These are phyloP conservation scores for Ryuthela nishihirai DNA, from an alignment of 2,888 invertebrate species.

Conservation along the genomic window DNA sequence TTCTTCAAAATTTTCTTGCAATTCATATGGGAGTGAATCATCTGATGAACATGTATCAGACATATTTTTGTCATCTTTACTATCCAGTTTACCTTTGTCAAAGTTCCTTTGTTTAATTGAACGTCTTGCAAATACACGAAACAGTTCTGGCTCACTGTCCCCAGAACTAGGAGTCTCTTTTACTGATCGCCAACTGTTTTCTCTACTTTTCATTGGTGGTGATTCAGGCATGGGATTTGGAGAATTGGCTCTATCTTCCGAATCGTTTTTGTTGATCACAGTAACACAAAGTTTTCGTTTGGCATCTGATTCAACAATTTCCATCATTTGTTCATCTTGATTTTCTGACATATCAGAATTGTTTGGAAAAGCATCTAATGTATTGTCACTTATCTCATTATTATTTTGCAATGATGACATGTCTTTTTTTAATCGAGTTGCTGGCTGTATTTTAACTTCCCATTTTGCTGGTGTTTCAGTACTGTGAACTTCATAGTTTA, in stretches of 20 bases:
- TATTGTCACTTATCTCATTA: background rate
- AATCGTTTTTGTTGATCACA: slow-evolving; percentile 3
- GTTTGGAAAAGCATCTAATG: background rate
- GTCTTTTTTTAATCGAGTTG: background rate
- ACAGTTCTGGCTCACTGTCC: slow-evolving; percentile 66
- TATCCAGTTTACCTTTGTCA: slow-evolving; percentile 27
- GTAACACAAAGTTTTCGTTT: background rate
- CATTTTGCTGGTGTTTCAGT: slow-evolving; percentile 18
- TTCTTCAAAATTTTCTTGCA: slow-evolving; percentile 12
- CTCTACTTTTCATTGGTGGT: background rate
- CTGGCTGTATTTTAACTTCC: slow-evolving; percentile 27
- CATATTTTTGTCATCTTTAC: background rate
- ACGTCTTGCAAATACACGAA: slow-evolving; percentile 75
- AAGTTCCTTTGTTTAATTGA: slow-evolving; percentile 67
- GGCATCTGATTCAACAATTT: background rate
- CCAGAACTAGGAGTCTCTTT: slow-evolving; percentile 50
- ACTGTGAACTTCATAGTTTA: slow-evolving; percentile 9
- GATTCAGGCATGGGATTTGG: slow-evolving; percentile 2
- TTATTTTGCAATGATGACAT: background rate
- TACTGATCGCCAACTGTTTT: slow-evolving; percentile 2
- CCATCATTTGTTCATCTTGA: slow-evolving; percentile 5
- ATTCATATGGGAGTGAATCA: slow-evolving; percentile 1
- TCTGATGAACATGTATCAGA: slow-evolving; percentile 3
- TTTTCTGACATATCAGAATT: background rate
- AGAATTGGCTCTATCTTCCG: slow-evolving; percentile 3